Conservation (phyloP, 2,888 invertebrate species). For the Siphlonurus alternatus region DNA sequence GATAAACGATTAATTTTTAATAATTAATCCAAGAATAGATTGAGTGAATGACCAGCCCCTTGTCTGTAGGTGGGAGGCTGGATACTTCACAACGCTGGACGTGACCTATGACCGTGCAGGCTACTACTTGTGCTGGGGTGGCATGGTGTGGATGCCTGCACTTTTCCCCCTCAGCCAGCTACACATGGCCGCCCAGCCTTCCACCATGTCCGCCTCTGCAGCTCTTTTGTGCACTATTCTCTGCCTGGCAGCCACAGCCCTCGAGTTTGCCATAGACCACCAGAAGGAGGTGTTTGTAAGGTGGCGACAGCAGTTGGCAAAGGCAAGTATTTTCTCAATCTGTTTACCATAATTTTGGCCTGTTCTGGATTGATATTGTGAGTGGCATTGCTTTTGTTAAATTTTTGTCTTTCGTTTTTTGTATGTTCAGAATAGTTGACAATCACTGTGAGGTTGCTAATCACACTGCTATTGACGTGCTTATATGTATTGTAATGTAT, state of each 20-base stretch:
- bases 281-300: neutral
- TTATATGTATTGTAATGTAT: no score
- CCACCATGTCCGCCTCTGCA: constrained; percentile 11
- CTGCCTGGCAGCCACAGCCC: neutral
- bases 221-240: neutral
- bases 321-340: no score
- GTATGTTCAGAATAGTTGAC: no score
- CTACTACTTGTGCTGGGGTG: constrained; percentile 30
- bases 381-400: no score
- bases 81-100: constrained; percentile 34
- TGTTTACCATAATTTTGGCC: no score
- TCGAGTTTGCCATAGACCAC: neutral
- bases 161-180: constrained; percentile 23
- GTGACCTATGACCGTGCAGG: constrained; percentile 33
- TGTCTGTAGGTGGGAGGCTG: constrained; percentile 35
- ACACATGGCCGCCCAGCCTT: constrained; percentile 25
- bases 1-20: no score
- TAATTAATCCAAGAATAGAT: no score
- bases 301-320: neutral
- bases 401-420: no score
- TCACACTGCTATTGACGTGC: no score
- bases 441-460: no score
- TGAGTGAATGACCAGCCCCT: no score
- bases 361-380: no score
- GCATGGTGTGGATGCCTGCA: constrained; percentile 27